Conservation (phyloP, 1,140 invertebrate genomes). For the Littorina saxatilis region DNA sequence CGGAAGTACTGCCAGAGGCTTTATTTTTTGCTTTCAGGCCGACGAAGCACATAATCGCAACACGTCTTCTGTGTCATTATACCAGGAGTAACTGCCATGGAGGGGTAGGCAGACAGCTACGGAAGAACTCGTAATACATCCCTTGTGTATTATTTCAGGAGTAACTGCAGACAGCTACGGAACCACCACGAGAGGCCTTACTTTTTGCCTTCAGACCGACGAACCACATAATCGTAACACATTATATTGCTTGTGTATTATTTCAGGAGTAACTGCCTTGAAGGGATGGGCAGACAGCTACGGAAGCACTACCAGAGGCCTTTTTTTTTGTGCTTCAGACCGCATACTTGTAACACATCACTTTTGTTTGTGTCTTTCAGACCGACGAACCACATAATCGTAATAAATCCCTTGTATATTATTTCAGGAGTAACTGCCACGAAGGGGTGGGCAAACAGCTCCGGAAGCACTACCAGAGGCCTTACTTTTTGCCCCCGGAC, state of each 20-base stretch:
- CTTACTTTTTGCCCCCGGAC: conserved; percentile 90
- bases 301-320: conserved; percentile 87
- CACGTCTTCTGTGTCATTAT: conserved; percentile 23
- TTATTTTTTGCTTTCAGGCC: conserved; percentile 89
- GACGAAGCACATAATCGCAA: too few species aligned
- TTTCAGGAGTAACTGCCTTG: conserved; percentile 91
- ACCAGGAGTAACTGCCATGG: conserved; percentile 93
- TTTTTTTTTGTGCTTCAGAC: conserved; percentile 89
- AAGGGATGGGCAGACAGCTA: conserved; percentile 83
- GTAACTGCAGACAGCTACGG: conserved; percentile 88
- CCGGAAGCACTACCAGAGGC: conserved; percentile 86
- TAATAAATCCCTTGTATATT: too few species aligned
- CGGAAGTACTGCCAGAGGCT: conserved; percentile 87
- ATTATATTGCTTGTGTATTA: too few species aligned
- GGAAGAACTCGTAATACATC: conserved; percentile 86
- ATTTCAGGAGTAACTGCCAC: conserved; percentile 91
- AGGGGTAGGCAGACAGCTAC: conserved; percentile 85
- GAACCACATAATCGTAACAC: too few species aligned
- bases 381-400: too few species aligned
- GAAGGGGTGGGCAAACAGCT: conserved; percentile 84
- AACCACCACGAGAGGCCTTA: conserved; percentile 89
- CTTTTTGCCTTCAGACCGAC: conserved; percentile 93
- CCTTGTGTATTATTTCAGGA: conserved; percentile 80
- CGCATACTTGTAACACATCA: too few species aligned
- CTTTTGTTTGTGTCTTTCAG: conserved; percentile 85